Evolutionary conservation across 2,888 invertebrate genomes (phyloP), one percentile per base, ranked within the genome.

Genomic region (Xestia xanthographa): DNA sequence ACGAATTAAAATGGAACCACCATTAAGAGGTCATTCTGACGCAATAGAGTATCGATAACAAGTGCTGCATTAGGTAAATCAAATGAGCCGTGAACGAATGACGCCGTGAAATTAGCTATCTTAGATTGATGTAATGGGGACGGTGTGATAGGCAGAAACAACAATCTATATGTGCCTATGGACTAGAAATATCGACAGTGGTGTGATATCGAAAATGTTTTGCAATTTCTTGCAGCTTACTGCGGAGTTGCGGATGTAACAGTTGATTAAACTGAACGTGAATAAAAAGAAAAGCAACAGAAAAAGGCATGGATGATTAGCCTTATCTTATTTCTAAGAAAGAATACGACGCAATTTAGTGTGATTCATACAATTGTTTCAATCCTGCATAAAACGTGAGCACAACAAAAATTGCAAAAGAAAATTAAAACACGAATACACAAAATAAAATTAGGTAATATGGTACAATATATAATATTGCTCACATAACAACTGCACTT

Each of bases 71-170:
- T 90, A 90, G 91, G 90, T 90, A 92, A 92, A 92, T 88, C 84
- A 91, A 94, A 94, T 92, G 92, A 94, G 90, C 92, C 93, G 89
- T 91, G 91, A 89, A 92, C 85, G 89, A 90, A 63, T 75, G 81
- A 80, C 66, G 87, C 92, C 90, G 92, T 92, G 92, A 93, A 94
- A 95, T 94, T 91, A 86, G 68, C 90, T 91, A 92, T 91, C 91
- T 87, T 79, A 89, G 87, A 86, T 88, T 89, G 87, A 90, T 86
- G 87, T 89, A 90, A 90, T 90, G 87, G 88, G 88, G 88, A 86
- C 90, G 87, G 73, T 86, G 85, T 66, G 83, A 86, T 89, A 82
- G 77, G 75, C 80, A 75, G 87, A 83, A 79, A 78, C 75, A 74
- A 75, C 77, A 77, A 87, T 83, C 79, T 83, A 79, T 84, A 48